Evolutionary conservation across 2,797 vertebrate genomes (phyloP), one percentile per base, ranked within the genome.

Genomic region (Paedocypris micromegethes): DNA sequence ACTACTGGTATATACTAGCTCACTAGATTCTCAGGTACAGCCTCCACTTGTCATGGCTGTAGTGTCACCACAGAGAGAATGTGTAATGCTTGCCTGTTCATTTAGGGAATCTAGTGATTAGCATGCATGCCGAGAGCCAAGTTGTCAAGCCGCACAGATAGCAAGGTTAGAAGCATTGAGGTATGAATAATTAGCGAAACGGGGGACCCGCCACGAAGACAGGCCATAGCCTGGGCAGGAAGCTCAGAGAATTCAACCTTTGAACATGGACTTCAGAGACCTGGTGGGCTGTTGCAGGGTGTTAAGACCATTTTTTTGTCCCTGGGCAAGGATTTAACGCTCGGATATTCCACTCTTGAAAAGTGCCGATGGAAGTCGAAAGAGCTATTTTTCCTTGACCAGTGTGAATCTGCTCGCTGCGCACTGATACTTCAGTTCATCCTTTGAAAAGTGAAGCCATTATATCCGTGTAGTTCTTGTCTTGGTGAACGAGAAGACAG

Each of bases 141-240:
- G 54, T 42, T 57, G 42, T 51, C 41, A 49, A 41, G 57, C 68
- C 9, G 59, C 49, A 53, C 2, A 5, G 47, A 70, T 50, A 60
- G 51, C 9, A 0, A 23, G 45, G 62, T 8, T 6, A 45, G 8
- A 58, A 60, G 62, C 3, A 5, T 55, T 61, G 56, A 57, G 46
- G 42, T 51, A 61, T 56, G 59, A 72, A 66, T 72, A 72, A 76
- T 76, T 69, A 62, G 56, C 69, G 46, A 49, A 64, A 51, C 4
- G 37, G 64, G 61, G 52, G 60, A 64, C 37, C 38, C 41, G 43
- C 23, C 50, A 49, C 42, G 58, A 65, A 59, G 65, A 56, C 58
- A 70, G 52, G 51, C 48, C 59, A 40, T 38, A 58, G 65, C 54
- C 47, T 2, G 44, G 55, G 56, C 53, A 68, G 48, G 66, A 63